Evolutionary conservation across 2,888 invertebrate genomes (phyloP).

Genomic region (Empis livida): DNA sequence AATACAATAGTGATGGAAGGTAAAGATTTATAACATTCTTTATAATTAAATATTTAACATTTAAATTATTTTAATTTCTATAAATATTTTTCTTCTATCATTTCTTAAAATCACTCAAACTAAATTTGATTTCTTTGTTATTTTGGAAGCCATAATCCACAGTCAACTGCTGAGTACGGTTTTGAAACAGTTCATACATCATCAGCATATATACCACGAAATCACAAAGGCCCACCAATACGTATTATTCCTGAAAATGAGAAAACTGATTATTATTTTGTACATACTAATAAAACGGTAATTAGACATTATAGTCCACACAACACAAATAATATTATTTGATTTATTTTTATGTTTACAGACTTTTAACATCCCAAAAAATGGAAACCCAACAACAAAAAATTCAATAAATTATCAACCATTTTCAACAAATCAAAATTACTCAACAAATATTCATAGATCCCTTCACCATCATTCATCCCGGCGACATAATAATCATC

Average conservation of each 20-base stretch:
- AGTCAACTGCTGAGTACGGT: not conserved
- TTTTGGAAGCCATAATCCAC: no score
- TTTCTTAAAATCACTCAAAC: no score
- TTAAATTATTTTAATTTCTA: no score
- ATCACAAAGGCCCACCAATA: not conserved
- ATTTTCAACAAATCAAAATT: no score
- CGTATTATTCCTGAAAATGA: not conserved
- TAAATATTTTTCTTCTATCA: no score
- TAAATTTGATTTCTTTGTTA: no score
- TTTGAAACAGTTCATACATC: not conserved
- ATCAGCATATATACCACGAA: not conserved
- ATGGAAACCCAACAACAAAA: no score
- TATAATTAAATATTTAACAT: no score
- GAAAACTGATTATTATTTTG: slow-evolving; percentile 1
- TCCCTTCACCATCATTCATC: not conserved
- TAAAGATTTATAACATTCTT: no score
- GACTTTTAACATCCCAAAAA: not conserved
- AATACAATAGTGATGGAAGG: no score
- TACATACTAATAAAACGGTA: not conserved
- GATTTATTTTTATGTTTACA: not conserved
- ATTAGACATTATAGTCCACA: not conserved
- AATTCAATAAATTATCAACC: no score
- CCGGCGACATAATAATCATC: not conserved
- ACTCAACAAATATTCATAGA: not conserved
- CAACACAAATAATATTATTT: not conserved